Conservation (phyloP, 1,140 invertebrate genomes). For the Pseudachorutes palmiensis region DNA sequence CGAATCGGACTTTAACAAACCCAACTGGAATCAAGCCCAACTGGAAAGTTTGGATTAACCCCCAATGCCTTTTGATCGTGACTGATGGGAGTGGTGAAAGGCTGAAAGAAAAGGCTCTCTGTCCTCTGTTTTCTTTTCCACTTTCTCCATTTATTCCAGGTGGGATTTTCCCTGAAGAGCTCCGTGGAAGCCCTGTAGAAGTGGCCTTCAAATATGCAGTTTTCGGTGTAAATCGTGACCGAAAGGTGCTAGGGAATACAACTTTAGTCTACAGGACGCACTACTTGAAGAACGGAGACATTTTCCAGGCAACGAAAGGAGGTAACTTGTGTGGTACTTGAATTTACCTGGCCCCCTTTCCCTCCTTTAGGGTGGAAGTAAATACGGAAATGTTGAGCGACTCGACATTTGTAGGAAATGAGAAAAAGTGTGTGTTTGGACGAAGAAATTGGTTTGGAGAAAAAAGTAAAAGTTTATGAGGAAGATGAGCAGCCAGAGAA, state of each 20-base stretch:
- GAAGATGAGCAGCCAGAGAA: no score
- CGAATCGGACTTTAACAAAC: neutral
- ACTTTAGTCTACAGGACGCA: constrained; percentile 84
- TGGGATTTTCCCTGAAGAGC: constrained; percentile 83
- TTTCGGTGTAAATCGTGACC: constrained; percentile 81
- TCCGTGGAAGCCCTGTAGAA: constrained; percentile 71
- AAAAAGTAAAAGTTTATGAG: constrained; percentile 4
- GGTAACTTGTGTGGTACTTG: no score
- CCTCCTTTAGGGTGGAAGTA: no score
- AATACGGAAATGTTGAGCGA: no score
- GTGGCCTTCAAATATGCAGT: constrained; percentile 88
- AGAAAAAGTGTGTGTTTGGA: no score
- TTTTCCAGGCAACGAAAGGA: constrained; percentile 83
- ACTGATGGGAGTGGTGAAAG: neutral
- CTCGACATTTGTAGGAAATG: no score
- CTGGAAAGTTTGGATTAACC: neutral
- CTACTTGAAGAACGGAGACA: constrained; percentile 76
- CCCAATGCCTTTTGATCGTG: neutral
- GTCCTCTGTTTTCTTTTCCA: no score
- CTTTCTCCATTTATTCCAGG: constrained; percentile 52
- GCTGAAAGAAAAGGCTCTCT: no score
- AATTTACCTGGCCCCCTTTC: no score
- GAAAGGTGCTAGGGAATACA: constrained; percentile 68
- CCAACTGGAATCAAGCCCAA: neutral
- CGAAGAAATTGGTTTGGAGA: no score